phyloP scores from a whole-genome alignment of 2,797 vertebrate genomes.

The Thalassophryne amazonica region DNA sequence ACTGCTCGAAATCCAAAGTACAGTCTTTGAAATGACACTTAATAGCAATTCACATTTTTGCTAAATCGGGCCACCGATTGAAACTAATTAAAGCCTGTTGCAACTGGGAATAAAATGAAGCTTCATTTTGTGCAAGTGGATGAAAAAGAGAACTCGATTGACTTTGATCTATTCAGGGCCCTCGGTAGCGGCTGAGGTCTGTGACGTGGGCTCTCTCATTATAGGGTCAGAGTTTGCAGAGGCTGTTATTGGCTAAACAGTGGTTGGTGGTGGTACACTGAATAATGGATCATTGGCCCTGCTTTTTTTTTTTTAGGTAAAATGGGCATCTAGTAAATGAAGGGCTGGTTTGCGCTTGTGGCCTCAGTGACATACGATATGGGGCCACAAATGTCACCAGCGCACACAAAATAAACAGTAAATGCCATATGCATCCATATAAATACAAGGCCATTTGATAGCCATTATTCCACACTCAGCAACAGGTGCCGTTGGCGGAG shows the following conservation, averaged over 20 bases:
- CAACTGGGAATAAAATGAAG: conserved; percentile 25
- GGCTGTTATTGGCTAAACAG: conserved; percentile 64
- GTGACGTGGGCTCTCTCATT: conserved; percentile 60
- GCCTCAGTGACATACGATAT: conserved; percentile 46
- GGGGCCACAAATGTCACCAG: conserved; percentile 7
- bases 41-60: conserved; percentile 10
- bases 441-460: conserved; percentile 11
- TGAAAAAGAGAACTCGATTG: neutral
- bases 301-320: conserved; percentile 44
- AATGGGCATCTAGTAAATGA: conserved; percentile 53
- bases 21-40: conserved; percentile 37
- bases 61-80: conserved; percentile 40
- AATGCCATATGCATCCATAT: conserved; percentile 18
- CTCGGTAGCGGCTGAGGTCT: conserved; percentile 39
- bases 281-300: conserved; percentile 65
- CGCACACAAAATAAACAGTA: conserved; percentile 1
- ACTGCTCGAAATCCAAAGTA: conserved; percentile 38
- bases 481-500: conserved; percentile 55
- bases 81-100: conserved; percentile 40
- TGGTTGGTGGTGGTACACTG: conserved; percentile 44
- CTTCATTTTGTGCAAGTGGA: conserved; percentile 21
- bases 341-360: conserved; percentile 43
- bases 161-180: conserved; percentile 61
- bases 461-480: conserved; percentile 41
- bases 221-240: conserved; percentile 49